phyloP scores from a whole-genome alignment of 2,113 vertebrate genomes.

The Callospermophilus lateralis region DNA sequence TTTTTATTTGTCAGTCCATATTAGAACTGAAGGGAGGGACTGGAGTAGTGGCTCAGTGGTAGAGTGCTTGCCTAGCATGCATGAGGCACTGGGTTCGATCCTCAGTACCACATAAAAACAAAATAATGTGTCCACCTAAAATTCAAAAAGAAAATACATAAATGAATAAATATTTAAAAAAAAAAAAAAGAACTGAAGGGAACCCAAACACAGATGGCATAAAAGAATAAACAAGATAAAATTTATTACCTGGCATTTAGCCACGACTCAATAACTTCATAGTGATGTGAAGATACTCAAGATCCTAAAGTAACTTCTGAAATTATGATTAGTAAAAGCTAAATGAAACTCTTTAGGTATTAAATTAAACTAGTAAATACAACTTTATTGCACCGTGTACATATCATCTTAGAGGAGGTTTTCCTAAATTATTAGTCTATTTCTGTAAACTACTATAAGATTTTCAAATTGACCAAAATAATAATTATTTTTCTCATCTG shows the following conservation, averaged over 20 bases:
- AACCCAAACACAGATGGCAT: background rate
- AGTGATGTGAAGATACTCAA: background rate
- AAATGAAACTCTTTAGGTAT: background rate
- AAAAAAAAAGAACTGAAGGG: background rate
- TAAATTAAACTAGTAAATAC: conserved; percentile 13
- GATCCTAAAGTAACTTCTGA: conserved; percentile 8
- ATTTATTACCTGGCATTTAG: background rate
- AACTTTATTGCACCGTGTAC: background rate
- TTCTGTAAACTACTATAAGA: background rate
- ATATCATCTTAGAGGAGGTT: background rate
- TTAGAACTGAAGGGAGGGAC: background rate
- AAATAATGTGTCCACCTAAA: no score
- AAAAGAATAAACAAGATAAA: background rate
- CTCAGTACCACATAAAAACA: no score
- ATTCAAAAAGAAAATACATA: no score
- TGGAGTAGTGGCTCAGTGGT: no score
- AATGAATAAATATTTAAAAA: no score
- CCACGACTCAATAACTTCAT: background rate
- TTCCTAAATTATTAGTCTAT: background rate
- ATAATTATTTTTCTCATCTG: conserved; percentile 40
- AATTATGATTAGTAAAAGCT: background rate
- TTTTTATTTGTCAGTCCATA: background rate
- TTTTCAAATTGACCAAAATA: conserved; percentile 35
- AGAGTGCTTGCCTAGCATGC: no score
- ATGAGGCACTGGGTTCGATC: no score